A percentile compares a stretch with the other conserved stretches of the same genome.
These are phyloP conservation scores for Steatocranus sp. DNA, from an alignment of 2,797 vertebrate species.

Conservation along the genomic window DNA sequence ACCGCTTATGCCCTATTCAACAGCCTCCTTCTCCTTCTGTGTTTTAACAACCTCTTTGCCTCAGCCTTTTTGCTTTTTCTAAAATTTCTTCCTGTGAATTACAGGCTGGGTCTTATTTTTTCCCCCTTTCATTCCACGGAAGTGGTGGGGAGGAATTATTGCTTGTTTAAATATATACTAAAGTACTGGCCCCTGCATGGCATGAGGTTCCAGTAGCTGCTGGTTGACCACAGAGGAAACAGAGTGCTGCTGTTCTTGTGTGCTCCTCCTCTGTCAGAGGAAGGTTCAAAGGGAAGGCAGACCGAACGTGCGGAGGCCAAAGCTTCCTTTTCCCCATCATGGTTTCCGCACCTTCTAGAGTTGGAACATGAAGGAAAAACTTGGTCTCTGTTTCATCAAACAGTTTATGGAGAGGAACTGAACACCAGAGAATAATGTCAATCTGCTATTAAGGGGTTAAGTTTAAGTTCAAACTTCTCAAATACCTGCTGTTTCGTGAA, in stretches of 20 bases:
- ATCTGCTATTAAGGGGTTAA: background rate
- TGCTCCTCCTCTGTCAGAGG: conserved; percentile 37
- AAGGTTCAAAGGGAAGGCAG: conserved; percentile 54
- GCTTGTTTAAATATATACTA: conserved; percentile 78
- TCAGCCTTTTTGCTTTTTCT: conserved; percentile 47
- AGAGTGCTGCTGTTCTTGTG: conserved; percentile 67
- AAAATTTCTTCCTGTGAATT: conserved; percentile 67
- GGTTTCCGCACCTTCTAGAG: conserved; percentile 51
- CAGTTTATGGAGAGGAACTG: background rate
- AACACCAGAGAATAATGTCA: background rate
- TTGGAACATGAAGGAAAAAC: conserved; percentile 27
- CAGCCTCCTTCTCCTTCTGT: conserved; percentile 53
- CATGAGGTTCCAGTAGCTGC: conserved; percentile 65
- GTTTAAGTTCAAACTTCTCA: background rate
- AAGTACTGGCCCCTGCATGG: conserved; percentile 63
- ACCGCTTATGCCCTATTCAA: conserved; percentile 31
- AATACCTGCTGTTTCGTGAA: background rate
- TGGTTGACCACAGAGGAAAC: conserved; percentile 74
- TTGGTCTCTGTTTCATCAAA: background rate
- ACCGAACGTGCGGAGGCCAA: conserved; percentile 28
- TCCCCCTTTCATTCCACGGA: conserved; percentile 51
- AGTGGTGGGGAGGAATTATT: conserved; percentile 72
- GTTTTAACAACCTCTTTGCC: conserved; percentile 72
- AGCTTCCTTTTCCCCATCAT: conserved; percentile 29
- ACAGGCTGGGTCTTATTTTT: conserved; percentile 61